Evolutionary conservation across 2,888 invertebrate species (phyloP), one percentile per base, ranked within the genome.

Genomic region (Drosophila anceps): DNA sequence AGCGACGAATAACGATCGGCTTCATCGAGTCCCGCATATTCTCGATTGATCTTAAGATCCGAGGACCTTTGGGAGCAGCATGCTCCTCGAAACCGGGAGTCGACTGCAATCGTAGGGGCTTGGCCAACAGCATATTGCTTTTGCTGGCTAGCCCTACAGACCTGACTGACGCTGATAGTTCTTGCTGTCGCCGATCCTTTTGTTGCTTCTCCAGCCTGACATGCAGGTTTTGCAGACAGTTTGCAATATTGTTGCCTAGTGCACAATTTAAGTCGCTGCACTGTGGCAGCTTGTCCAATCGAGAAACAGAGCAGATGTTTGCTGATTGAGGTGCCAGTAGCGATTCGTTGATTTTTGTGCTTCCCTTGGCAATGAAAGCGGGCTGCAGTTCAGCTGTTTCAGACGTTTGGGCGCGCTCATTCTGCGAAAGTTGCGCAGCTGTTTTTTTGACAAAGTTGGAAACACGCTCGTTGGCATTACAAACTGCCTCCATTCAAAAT

Each of bases 401-500:
- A 9, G 58, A 12, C 0, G n/a, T 13, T 54, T 67, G 53, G 6
- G 4, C 35, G 12, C 29, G 33, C 31, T 73, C 82, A 73, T 79
- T 46, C 10, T 68, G 48, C 12, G 46, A 13, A 8, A 65, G 39
- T 33, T 66, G 24, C 31, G 10, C 44, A 4, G 63, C 61, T 15
- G 69, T n/a, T 50, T 68, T 48, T 15, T 55, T 68, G 1, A 82
- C 58, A 9, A 72, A 53, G 6, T 62, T 51, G 31, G 58, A 68
- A 15, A 63, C 29, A 53, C 66, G 72, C 15, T 51, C 35, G 27
- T 33, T 54, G 41, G 54, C 63, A 44, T 43, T 54, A 1, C 37
- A 27, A 15, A 31, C 29, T 44, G 61, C 61, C 39, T 67, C 79
- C 80, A 80, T 80, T 68, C 27, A 68, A 61, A 51, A 7, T 15